Conservation (phyloP, 2,797 vertebrate genomes). For the Manis pentadactyla region DNA sequence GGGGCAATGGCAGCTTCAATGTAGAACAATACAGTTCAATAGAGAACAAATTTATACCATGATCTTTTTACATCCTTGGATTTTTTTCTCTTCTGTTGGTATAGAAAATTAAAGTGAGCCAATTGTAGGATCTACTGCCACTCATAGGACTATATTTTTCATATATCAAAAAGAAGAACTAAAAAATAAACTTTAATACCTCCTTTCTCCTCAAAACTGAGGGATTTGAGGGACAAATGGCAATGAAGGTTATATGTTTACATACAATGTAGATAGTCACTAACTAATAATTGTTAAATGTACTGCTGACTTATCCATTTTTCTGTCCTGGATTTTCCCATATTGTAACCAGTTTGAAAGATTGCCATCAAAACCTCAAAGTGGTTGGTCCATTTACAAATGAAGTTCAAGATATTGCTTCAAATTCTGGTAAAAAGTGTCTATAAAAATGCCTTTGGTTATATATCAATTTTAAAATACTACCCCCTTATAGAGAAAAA, state of each 20-base stretch:
- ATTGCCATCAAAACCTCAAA: not conserved
- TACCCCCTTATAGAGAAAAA: not conserved
- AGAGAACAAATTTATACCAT: not conserved
- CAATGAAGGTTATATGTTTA: not conserved
- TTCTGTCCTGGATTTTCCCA: fast-evolving
- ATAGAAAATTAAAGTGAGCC: not conserved
- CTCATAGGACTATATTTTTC: not conserved
- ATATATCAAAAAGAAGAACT: not conserved
- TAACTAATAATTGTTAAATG: not conserved
- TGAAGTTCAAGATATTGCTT: not conserved
- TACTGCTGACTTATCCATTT: not conserved
- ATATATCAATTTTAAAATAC: not conserved
- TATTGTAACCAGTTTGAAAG: not conserved
- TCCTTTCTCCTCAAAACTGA: not conserved
- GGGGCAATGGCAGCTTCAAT: not conserved
- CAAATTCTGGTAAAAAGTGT: not conserved
- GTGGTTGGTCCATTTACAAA: not conserved
- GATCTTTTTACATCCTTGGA: not conserved
- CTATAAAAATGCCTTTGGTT: not conserved
- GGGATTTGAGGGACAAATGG: not conserved
- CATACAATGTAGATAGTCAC: too few species aligned
- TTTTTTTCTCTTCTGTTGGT: not conserved
- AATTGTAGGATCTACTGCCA: not conserved
- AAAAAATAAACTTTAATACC: not conserved
- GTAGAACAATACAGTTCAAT: not conserved